Conservation (phyloP, 1,140 invertebrate genomes). For the Nebria ingens region DNA sequence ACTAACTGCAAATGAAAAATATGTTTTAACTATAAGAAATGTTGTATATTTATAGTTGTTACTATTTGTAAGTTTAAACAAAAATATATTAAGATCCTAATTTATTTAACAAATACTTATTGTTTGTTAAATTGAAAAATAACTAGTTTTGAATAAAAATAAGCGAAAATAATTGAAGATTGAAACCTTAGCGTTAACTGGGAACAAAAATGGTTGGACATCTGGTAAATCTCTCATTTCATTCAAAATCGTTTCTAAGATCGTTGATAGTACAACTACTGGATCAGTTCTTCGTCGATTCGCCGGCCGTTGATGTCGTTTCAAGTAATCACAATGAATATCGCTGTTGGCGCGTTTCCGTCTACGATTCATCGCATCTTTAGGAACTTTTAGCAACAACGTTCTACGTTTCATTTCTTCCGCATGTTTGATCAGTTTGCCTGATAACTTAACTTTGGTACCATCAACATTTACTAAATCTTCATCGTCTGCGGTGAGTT, state of each 20-base stretch:
- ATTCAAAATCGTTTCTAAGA: constrained; percentile 87
- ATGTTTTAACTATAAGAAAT: too few species aligned
- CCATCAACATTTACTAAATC: constrained; percentile 88
- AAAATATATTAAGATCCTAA: too few species aligned
- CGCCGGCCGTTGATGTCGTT: constrained; percentile 74
- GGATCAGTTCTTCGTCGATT: constrained; percentile 95
- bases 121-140: background rate
- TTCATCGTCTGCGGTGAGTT: constrained; percentile 65
- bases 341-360: constrained; percentile 54
- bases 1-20: constrained; percentile 47
- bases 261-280: constrained; percentile 84
- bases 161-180: background rate
- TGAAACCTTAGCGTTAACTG: constrained; percentile 82
- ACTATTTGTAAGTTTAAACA: too few species aligned
- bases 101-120: constrained; percentile 3
- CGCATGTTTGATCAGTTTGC: constrained; percentile 72
- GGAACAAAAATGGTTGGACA: constrained; percentile 85
- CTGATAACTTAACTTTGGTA: constrained; percentile 74
- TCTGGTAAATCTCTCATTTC: constrained; percentile 89
- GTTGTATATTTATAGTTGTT: too few species aligned
- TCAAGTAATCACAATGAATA: constrained; percentile 87
- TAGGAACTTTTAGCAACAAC: constrained; percentile 73
- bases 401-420: constrained; percentile 70
- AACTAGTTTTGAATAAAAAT: background rate
- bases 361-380: constrained; percentile 57